phyloP scores from a whole-genome alignment of 2,797 vertebrate species.

The Falco peregrinus region DNA sequence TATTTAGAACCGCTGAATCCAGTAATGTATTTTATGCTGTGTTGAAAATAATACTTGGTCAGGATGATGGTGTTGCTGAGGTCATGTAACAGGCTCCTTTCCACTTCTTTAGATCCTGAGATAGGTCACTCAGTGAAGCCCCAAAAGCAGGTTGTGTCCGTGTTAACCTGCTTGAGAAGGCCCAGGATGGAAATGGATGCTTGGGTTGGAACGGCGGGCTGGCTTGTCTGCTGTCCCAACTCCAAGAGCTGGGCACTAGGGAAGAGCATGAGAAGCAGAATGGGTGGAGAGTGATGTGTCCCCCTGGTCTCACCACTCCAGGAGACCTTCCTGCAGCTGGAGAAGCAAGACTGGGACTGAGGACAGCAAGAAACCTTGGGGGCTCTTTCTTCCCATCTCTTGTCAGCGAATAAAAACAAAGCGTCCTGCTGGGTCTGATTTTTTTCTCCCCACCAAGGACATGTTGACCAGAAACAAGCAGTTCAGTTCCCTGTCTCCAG shows the following conservation, averaged over 20 bases:
- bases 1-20: background rate
- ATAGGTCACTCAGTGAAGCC: background rate
- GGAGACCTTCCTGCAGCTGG: background rate
- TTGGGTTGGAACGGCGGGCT: background rate
- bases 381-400: background rate
- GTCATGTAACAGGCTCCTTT: background rate
- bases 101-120: background rate
- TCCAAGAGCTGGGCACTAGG: background rate
- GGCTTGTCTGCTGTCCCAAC: background rate
- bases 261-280: background rate
- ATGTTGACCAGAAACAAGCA: background rate
- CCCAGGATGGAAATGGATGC: background rate
- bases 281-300: background rate
- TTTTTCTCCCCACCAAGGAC: background rate
- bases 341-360: background rate
- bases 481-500: background rate
- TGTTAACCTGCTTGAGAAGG: background rate
- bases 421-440: background rate
- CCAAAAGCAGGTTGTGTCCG: fast-evolving
- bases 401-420: background rate
- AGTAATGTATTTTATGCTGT: background rate
- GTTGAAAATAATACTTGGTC: background rate
- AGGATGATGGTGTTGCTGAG: background rate
- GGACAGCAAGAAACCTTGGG: background rate
- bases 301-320: background rate